phyloP scores from a whole-genome alignment of 1,140 invertebrate species.

The Tetraneura akinire region DNA sequence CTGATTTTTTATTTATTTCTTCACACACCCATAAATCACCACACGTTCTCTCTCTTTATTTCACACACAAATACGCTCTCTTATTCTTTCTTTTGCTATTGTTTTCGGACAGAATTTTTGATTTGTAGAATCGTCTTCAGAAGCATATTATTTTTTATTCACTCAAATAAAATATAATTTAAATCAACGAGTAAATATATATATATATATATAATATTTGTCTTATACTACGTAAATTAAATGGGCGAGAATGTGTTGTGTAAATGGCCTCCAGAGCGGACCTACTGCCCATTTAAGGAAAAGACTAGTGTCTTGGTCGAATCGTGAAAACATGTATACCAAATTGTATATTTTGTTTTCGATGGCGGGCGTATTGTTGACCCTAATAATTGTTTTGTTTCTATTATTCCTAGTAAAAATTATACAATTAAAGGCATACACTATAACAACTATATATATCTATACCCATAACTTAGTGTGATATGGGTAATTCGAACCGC shows the following conservation, averaged over 20 bases:
- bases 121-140: neutral
- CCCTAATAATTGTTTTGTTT: slow-evolving; percentile 43
- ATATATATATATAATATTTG: slow-evolving; percentile 18
- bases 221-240: slow-evolving; percentile 14
- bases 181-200: neutral
- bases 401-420: neutral
- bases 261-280: slow-evolving; percentile 40
- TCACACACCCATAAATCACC: slow-evolving; percentile 18
- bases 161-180: neutral
- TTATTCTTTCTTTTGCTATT: no score
- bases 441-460: no score
- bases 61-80: no score
- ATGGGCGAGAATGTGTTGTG: slow-evolving; percentile 46
- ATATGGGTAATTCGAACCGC: slow-evolving; percentile 30
- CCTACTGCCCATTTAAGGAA: slow-evolving; percentile 46
- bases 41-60: neutral
- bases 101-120: neutral
- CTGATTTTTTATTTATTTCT: slow-evolving; percentile 39
- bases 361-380: slow-evolving; percentile 31
- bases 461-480: neutral
- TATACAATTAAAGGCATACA: neutral
- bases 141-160: neutral
- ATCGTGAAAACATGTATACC: slow-evolving; percentile 31
- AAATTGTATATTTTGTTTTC: slow-evolving; percentile 37
- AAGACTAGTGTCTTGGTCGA: slow-evolving; percentile 35